Conservation (phyloP, 1,140 invertebrate species). For the Arctopsyche grandis region DNA sequence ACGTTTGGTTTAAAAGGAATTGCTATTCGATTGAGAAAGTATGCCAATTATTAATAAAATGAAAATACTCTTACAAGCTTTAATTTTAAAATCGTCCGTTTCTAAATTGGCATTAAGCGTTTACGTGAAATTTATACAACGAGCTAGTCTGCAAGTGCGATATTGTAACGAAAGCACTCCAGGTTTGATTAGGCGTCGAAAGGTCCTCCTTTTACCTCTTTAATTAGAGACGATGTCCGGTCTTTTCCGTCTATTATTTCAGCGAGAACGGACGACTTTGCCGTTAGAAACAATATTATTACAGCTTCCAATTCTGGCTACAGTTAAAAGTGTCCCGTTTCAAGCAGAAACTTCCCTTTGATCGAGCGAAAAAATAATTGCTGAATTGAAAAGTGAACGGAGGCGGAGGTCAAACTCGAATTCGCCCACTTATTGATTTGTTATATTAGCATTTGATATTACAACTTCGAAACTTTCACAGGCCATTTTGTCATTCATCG, state of each 20-base stretch:
- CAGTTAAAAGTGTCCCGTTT: neutral
- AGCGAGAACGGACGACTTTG: conserved; percentile 5
- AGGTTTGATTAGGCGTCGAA: conserved; percentile 15
- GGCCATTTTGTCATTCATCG: no score
- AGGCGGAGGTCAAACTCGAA: no score
- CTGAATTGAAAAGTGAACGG: neutral
- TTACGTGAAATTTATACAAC: no score
- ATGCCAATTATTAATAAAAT: no score
- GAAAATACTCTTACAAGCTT: no score
- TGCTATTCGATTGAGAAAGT: no score
- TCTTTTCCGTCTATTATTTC: conserved; percentile 10
- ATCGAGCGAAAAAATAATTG: neutral
- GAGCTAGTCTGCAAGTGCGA: neutral
- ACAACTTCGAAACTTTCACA: no score
- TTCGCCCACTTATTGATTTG: no score
- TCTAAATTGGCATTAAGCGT: no score
- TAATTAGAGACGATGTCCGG: conserved; percentile 24
- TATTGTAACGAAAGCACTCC: neutral
- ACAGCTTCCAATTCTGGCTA: neutral
- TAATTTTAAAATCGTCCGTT: no score
- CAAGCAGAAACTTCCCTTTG: neutral
- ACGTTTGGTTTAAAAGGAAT: no score
- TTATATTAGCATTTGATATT: no score
- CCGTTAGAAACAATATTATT: conserved; percentile 23
- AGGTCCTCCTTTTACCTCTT: conserved; percentile 16